phyloP scores from a whole-genome alignment of 2,113 vertebrate species.

The Leiothrix lutea region DNA sequence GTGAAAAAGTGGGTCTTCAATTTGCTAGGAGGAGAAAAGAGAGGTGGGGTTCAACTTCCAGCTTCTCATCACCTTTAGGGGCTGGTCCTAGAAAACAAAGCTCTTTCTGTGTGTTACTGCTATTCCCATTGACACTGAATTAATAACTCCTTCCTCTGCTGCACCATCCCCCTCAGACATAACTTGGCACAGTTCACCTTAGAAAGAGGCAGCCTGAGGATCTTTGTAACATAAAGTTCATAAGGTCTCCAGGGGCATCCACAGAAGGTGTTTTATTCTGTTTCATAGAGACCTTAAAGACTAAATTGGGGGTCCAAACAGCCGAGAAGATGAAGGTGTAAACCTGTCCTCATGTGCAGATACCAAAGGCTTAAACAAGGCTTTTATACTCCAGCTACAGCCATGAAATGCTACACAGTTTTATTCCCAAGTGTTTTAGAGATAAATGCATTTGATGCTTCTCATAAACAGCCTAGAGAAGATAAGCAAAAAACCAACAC shows the following conservation, averaged over 20 bases:
- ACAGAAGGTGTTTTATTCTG: not conserved
- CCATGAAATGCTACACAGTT: not conserved
- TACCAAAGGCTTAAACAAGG: not conserved
- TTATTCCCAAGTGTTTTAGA: conserved; percentile 18
- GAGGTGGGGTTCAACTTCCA: not conserved
- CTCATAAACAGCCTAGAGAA: not conserved
- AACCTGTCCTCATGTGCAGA: not conserved
- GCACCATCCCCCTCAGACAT: not conserved
- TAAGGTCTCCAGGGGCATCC: not conserved
- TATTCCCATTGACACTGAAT: not conserved
- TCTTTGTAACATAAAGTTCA: not conserved
- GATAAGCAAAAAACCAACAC: conserved; percentile 16
- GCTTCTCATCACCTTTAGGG: not conserved
- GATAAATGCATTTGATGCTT: conserved; percentile 25
- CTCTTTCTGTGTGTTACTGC: not conserved
- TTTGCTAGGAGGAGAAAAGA: not conserved
- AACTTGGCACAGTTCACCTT: not conserved
- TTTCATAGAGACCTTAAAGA: conserved; percentile 28
- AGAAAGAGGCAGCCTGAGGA: not conserved
- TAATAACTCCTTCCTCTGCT: not conserved
- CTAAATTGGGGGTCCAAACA: not conserved
- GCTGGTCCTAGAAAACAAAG: not conserved
- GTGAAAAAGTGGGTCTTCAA: not conserved
- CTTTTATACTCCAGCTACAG: not conserved
- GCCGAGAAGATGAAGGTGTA: not conserved